A percentile compares a stretch with the other conserved stretches of the same genome.
These are phyloP conservation scores for Bombyx mori DNA, from an alignment of 1,140 invertebrate species.

Conservation along the genomic window ASM3026992v2 NC_085125.1:8809501-8810000, in stretches of 20 bases:
- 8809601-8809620: conserved; percentile 49
- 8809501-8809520: too few relatives aligned
- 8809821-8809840: conserved; percentile 46
- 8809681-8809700: conserved; percentile 12
- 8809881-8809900: conserved; percentile 32
- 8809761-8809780: conserved; percentile 53
- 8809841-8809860: conserved; percentile 47
- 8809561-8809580: conserved; percentile 30
- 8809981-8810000: neutral
- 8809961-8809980: conserved; percentile 4
- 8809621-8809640: conserved; percentile 37
- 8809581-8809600: conserved; percentile 41
- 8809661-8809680: conserved; percentile 10
- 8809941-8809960: conserved; percentile 5
- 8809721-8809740: conserved; percentile 35
- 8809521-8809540: too few relatives aligned
- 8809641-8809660: conserved; percentile 27
- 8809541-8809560: conserved; percentile 1
- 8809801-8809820: conserved; percentile 45
- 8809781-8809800: conserved; percentile 50
- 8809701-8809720: conserved; percentile 19
- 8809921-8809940: conserved; percentile 16
- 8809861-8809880: conserved; percentile 49
- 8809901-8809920: conserved; percentile 23
- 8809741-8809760: conserved; percentile 52